These are phyloP conservation scores for Lycia hirtaria DNA, from an alignment of 2,888 invertebrate genomes.

Conservation along the genomic window DNA sequence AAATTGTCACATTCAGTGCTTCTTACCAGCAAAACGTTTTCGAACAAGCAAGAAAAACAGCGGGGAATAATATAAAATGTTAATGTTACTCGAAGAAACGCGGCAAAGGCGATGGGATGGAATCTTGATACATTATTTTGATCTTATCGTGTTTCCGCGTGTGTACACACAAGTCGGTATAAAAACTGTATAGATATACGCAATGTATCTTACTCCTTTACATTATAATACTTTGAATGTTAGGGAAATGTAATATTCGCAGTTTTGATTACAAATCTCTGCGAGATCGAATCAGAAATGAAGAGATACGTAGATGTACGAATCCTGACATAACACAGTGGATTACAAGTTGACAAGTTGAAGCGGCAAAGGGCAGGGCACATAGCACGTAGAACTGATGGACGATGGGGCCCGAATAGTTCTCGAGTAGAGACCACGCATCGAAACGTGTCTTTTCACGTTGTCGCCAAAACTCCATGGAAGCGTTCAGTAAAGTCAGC, in stretches of 20 bases:
- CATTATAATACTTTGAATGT: not conserved
- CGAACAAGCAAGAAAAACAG: not conserved
- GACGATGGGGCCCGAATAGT: too few relatives aligned
- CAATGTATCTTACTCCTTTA: too few relatives aligned
- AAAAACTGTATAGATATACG: not conserved
- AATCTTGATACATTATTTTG: conserved; percentile 23
- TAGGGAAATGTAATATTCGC: not conserved
- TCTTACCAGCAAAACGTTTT: not conserved
- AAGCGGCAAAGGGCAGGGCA: too few relatives aligned
- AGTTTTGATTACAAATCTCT: not conserved
- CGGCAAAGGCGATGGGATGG: conserved; percentile 8
- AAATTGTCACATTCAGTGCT: not conserved
- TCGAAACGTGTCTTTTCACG: too few relatives aligned
- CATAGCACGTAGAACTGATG: too few relatives aligned
- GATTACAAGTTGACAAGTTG: too few relatives aligned
- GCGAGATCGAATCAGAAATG: too few relatives aligned
- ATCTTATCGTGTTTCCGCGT: conserved; percentile 15
- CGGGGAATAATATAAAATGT: not conserved
- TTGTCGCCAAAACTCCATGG: too few relatives aligned
- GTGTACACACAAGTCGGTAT: not conserved
- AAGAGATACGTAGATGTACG: too few relatives aligned
- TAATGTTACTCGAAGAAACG: conserved; percentile 3
- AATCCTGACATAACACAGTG: too few relatives aligned
- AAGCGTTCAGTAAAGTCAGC: too few relatives aligned
- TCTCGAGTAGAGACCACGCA: too few relatives aligned